A percentile compares a stretch with the other conserved stretches of the same genome.
phyloP scores from a whole-genome alignment of 30 jellyfish, hydroid and myxozoan genomes.

The Aurelia aurita complex sp. Pacific region DNA sequence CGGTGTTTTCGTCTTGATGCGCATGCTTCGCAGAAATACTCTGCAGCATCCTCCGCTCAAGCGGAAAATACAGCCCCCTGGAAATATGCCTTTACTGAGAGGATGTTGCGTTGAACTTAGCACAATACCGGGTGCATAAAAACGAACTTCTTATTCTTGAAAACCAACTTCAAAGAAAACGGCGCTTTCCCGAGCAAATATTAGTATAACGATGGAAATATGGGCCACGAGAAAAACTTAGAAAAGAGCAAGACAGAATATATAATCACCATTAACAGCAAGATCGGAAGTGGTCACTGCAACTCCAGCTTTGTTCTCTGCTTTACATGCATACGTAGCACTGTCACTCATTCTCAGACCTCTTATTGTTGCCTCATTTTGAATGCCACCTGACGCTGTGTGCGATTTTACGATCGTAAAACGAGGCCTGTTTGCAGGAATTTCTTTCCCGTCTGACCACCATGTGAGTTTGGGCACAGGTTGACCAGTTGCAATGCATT shows the following conservation, averaged over 20 bases:
- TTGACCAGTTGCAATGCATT: conserved; percentile 69
- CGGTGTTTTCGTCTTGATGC: no score
- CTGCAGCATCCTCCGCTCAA: no score
- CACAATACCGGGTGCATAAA: no score
- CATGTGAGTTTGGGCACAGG: conserved; percentile 78
- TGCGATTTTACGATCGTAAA: conserved; percentile 8
- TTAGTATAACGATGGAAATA: no score
- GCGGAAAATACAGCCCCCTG: no score
- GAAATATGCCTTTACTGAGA: no score
- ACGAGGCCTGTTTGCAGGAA: conserved; percentile 16
- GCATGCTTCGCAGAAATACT: no score
- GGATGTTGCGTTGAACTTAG: no score
- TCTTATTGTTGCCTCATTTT: conserved; percentile 39
- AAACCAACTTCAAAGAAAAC: no score
- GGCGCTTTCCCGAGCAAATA: no score
- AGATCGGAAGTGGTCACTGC: conserved; percentile 52
- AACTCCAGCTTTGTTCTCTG: conserved; percentile 83
- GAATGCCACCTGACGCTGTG: conserved; percentile 38
- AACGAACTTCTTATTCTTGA: no score
- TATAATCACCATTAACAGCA: conserved; percentile 67
- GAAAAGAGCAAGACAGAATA: not conserved
- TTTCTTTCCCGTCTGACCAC: conserved; percentile 62
- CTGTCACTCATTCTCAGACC: conserved; percentile 73
- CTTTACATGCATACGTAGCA: conserved; percentile 78
- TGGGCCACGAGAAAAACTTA: not conserved